Conservation (phyloP, 2,113 vertebrate species). For the Channa maculata region DNA sequence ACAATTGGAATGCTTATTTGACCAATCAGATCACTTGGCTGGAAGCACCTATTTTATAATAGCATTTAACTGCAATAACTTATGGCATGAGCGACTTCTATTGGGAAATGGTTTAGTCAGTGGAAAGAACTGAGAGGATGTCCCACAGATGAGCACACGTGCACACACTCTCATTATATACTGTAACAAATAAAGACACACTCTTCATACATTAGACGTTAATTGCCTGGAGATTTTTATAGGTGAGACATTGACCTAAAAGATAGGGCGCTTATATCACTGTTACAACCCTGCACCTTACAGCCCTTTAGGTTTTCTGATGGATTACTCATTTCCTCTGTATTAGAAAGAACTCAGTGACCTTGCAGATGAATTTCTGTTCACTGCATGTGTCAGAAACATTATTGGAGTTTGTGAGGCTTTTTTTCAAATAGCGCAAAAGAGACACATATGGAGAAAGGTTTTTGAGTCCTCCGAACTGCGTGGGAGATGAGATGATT, state of each 20-base stretch:
- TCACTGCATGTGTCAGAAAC: conserved; percentile 54
- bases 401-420: conserved; percentile 43
- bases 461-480: conserved; percentile 59
- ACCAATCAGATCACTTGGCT: conserved; percentile 80
- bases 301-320: conserved; percentile 18
- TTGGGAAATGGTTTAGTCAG: conserved; percentile 67
- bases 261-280: conserved; percentile 47
- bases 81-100: conserved; percentile 78
- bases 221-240: conserved; percentile 70
- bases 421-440: conserved; percentile 36
- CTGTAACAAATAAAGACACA: conserved; percentile 58
- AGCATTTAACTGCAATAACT: conserved; percentile 82
- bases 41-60: conserved; percentile 79
- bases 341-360: conserved; percentile 51
- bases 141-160: conserved; percentile 7
- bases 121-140: conserved; percentile 65
- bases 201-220: conserved; percentile 64
- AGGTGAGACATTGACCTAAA: conserved; percentile 64
- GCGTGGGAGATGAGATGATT: conserved; percentile 78
- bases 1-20: conserved; percentile 81
- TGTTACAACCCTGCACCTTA: conserved; percentile 25
- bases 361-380: conserved; percentile 68
- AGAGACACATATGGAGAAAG: conserved; percentile 32
- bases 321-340: conserved; percentile 18
- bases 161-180: conserved; percentile 7